Percentiles rank a stretch among this genome's conserved stretches.
phyloP scores from a whole-genome alignment of 2,797 vertebrate species.

The Xiphophorus birchmanni region DNA sequence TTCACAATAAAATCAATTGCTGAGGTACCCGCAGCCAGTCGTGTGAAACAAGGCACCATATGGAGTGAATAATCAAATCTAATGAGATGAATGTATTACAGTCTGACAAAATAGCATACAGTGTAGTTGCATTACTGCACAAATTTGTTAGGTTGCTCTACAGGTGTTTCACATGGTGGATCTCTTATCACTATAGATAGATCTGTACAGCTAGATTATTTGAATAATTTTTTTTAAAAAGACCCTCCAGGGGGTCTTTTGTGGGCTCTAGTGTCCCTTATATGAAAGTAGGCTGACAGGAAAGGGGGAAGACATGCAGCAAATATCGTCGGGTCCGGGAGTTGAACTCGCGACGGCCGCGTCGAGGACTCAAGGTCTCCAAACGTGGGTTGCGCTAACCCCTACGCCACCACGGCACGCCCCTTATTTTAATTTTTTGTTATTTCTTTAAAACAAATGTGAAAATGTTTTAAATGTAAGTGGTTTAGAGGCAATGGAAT shows the following conservation, averaged over 20 bases:
- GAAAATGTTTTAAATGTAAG: neutral
- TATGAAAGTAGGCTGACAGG: too few species aligned
- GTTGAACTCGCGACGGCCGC: too few species aligned
- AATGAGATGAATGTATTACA: constrained; percentile 64
- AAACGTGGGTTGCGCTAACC: too few species aligned
- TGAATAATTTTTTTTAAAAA: neutral
- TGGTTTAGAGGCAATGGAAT: neutral
- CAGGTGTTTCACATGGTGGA: constrained; percentile 31
- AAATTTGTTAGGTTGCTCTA: constrained; percentile 42
- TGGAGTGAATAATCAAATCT: constrained; percentile 56
- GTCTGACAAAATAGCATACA: constrained; percentile 46
- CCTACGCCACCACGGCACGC: too few species aligned
- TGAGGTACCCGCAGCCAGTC: constrained; percentile 82
- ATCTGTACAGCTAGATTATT: neutral
- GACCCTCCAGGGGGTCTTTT: too few species aligned
- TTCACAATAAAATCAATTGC: constrained; percentile 86
- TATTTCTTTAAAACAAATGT: constrained; percentile 2
- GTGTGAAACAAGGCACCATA: constrained; percentile 50
- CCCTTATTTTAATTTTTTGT: too few species aligned
- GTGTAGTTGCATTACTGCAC: constrained; percentile 47
- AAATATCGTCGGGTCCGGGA: too few species aligned
- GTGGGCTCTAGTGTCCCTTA: too few species aligned
- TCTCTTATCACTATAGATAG: constrained; percentile 15
- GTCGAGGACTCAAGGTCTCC: too few species aligned
- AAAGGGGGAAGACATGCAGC: too few species aligned